A percentile compares a stretch with the other conserved stretches of the same genome.
Evolutionary conservation across 2,113 vertebrate species (phyloP).

Genomic region (Nerophis lumbriciformis): DNA sequence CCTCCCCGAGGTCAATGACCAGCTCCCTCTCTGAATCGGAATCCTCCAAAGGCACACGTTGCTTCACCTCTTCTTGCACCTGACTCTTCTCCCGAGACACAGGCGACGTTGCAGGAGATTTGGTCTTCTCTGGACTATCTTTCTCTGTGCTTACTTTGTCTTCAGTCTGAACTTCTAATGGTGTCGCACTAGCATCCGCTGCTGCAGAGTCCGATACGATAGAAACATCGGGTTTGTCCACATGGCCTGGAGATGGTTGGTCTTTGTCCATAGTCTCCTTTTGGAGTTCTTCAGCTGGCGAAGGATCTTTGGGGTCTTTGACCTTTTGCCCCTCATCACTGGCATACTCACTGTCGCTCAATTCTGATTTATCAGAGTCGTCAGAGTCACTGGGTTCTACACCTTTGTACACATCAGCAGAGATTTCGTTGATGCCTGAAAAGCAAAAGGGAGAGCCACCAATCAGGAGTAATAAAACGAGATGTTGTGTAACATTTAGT

Average conservation of each 20-base stretch:
- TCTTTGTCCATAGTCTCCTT: slow-evolving; percentile 77
- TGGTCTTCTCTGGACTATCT: slow-evolving; percentile 77
- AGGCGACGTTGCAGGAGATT: slow-evolving; percentile 62
- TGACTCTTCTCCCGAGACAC: slow-evolving; percentile 78
- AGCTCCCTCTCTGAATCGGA: slow-evolving; percentile 95
- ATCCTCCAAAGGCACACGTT: slow-evolving; percentile 78
- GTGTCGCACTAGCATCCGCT: slow-evolving; percentile 5
- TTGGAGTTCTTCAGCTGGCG: slow-evolving; percentile 61
- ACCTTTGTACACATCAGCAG: slow-evolving; percentile 88
- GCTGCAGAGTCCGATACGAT: slow-evolving; percentile 27
- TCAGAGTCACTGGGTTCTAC: slow-evolving; percentile 94
- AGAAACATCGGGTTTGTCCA: slow-evolving; percentile 63
- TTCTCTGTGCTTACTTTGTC: slow-evolving; percentile 77
- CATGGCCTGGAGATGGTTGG: slow-evolving; percentile 60
- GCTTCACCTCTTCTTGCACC: slow-evolving; percentile 79
- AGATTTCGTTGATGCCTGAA: slow-evolving; percentile 94
- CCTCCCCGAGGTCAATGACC: slow-evolving; percentile 94
- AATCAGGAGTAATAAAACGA: background rate
- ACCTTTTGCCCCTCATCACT: slow-evolving; percentile 88
- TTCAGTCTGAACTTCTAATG: slow-evolving; percentile 57
- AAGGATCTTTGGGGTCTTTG: slow-evolving; percentile 74
- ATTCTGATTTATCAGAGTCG: slow-evolving; percentile 94
- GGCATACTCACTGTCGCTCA: slow-evolving; percentile 89
- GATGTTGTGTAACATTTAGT: no score
- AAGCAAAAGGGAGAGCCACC: slow-evolving; percentile 20